These are phyloP conservation scores for Ormyrus pomaceus DNA, from an alignment of 2,888 invertebrate species.

Conservation along the genomic window DNA sequence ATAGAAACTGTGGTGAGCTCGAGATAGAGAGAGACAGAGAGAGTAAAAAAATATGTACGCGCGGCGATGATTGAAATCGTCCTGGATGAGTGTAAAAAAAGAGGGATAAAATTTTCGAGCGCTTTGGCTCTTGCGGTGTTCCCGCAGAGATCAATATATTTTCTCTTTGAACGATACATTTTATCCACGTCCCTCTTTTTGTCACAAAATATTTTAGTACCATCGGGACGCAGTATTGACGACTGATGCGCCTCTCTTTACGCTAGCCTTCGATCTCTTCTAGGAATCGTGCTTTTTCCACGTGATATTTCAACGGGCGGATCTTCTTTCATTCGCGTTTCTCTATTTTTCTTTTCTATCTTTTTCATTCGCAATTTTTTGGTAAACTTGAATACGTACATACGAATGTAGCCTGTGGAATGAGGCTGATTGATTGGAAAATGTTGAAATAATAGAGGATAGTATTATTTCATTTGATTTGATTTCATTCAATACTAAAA, in stretches of 20 bases:
- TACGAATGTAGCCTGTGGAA: no score
- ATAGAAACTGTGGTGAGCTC: conserved; percentile 1
- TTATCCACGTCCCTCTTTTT: conserved; percentile 16
- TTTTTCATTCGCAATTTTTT: not conserved
- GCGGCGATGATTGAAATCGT: conserved; percentile 39
- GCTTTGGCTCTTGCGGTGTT: conserved; percentile 1
- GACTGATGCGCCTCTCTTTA: conserved; percentile 4
- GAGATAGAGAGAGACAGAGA: no score
- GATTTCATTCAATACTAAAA: no score
- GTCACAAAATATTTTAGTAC: conserved; percentile 28
- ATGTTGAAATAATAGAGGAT: no score
- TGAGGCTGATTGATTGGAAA: no score
- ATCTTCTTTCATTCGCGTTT: conserved; percentile 4
- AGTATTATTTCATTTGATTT: no score
- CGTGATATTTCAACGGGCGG: conserved; percentile 11
- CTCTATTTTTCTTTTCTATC: not conserved
- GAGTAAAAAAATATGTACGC: conserved; percentile 9
- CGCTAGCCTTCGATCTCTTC: not conserved
- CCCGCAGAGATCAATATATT: conserved; percentile 19
- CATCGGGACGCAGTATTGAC: conserved; percentile 13
- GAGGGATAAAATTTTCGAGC: conserved; percentile 41
- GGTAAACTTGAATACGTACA: no score
- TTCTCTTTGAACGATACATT: conserved; percentile 8
- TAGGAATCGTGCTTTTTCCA: conserved; percentile 6
- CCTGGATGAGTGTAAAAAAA: not conserved